Evolutionary conservation across 2,113 vertebrate species (phyloP), one percentile per base, ranked within the genome.

Genomic region (Pao palembangensis): DNA sequence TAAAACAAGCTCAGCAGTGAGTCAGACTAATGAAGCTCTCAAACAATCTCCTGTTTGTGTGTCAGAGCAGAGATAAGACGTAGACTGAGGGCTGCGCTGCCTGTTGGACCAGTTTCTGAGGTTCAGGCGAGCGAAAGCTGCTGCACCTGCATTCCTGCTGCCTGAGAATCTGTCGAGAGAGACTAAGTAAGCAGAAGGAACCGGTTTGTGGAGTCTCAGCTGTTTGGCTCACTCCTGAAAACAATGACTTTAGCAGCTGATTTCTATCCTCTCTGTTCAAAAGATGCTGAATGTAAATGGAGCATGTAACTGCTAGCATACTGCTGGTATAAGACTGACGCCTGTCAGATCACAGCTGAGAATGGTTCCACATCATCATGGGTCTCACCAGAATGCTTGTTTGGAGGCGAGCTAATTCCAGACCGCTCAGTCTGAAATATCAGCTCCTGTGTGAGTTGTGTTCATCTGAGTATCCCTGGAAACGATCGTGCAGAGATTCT

Each of bases 61-160:
- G n/a, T 49, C 11, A 4, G 10, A 59, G 49, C 25, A 47, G 55
- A 73, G 60, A 62, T 64, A 64, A 58, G 38, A 49, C 17, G 12
- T 38, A 69, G 31, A 68, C 12, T 8, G n/a, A 58, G 12, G 5
- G 47, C 64, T 13, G 75, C 8, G 0, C 34, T 1, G 13, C 76
- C 61, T 6, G 80, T 74, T 19, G 7, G 28, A 73, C 82, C 50
- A 43, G 78, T 76, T 82, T 61, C 4, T 50, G 42, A 77, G 57
- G 67, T 15, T 13, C 43, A 44, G 44, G 4, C n/a, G 44, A 16
- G 16, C 44, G 5, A 5, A 47, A 16, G 44, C n/a, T 68, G 71
- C 67, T 28, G 2, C 11, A 49, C 68, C 68, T 67, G 75, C 64
- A 50, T 61, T 18, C 21, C 16, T 56, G 28, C 14, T 21, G 5